These are phyloP conservation scores for Acrocephalus arundinaceus DNA, from an alignment of 2,113 vertebrate genomes.

Conservation along the genomic window DNA sequence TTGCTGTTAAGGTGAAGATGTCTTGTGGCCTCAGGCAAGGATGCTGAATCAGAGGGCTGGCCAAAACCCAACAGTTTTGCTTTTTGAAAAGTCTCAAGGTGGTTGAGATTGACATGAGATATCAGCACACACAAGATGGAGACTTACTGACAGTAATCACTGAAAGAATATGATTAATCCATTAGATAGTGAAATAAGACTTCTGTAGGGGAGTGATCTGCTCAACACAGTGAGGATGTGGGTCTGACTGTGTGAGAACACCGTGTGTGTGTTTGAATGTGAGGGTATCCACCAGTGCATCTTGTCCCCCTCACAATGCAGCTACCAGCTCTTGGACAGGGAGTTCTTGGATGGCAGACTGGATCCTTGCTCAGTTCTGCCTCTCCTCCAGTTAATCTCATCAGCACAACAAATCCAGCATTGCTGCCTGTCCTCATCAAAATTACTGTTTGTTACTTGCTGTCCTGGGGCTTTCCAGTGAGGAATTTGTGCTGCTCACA, in stretches of 20 bases:
- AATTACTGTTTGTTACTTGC: background rate
- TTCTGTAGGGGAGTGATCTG: background rate
- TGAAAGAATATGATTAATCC: background rate
- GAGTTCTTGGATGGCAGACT: background rate
- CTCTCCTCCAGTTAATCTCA: background rate
- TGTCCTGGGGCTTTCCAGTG: background rate
- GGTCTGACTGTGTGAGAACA: background rate
- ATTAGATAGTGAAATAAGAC: background rate
- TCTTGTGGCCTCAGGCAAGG: background rate
- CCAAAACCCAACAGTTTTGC: background rate
- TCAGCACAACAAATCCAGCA: background rate
- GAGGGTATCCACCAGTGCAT: accelerated
- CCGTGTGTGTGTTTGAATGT: background rate
- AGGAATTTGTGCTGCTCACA: background rate
- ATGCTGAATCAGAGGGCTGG: background rate
- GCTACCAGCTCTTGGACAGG: background rate
- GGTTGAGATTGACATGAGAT: background rate
- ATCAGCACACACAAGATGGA: background rate
- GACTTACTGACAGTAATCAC: background rate
- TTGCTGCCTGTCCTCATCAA: background rate
- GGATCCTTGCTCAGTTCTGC: background rate
- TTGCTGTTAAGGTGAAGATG: background rate
- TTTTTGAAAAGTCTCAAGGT: background rate
- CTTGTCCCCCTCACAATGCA: accelerated
- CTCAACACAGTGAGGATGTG: background rate